Evolutionary conservation across 2,888 invertebrate species (phyloP).

Genomic region (Schizaphis graminum): DNA sequence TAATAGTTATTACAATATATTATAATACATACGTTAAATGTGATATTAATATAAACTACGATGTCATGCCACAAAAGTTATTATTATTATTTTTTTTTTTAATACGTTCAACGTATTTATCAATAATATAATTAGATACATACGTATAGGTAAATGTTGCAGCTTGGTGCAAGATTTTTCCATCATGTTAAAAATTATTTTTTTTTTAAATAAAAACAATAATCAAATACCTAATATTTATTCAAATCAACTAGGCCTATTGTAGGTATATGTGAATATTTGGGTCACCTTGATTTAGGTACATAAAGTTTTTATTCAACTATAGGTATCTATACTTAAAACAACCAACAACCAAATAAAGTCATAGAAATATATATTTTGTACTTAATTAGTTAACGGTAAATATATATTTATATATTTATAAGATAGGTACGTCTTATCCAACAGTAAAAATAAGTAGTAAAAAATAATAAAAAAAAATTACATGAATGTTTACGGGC

Average conservation of each 20-base stretch:
- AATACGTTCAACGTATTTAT: neutral
- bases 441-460: neutral
- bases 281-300: neutral
- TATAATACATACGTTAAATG: neutral
- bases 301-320: too few relatives aligned
- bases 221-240: neutral
- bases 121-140: neutral
- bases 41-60: neutral
- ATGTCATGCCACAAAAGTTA: neutral
- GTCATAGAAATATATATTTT: neutral
- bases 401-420: neutral
- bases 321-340: neutral
- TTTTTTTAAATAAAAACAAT: neutral
- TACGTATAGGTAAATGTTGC: too few relatives aligned
- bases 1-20: too few relatives aligned
- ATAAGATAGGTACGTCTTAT: neutral
- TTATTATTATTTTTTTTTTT: neutral
- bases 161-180: neutral
- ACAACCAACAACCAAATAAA: neutral
- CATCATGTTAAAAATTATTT: neutral
- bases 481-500: neutral
- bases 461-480: neutral
- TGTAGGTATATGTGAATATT: neutral
- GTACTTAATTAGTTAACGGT: neutral
- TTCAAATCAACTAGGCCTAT: neutral